Base-by-base conservation (phyloP, 2,888 invertebrate species). In the Sarcophaga carnaria region DNA sequence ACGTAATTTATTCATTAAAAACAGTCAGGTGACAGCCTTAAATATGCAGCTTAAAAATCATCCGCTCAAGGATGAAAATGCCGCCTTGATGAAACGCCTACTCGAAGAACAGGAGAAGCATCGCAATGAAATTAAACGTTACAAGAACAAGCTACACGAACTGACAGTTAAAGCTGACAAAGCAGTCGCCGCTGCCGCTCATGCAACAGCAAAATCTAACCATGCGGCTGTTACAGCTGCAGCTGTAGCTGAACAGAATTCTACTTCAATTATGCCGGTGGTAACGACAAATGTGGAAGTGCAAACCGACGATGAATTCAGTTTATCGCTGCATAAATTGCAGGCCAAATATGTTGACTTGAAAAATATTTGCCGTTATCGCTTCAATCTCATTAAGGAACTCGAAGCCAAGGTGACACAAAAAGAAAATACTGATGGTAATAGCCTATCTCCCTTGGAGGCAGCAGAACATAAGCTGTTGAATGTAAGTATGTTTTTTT, bases 31-130 rank as follows among this genome's bases (percentile, higher is more conserved):
- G 12, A 91, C 91, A 3, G 91, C 90, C 0, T 85, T 92, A 0
- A 90, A 89, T 3, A 90, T 92, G 85, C 91, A 93, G 87, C 74
- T 92, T 4, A 92, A 91, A 85, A 90, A 90, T 80, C 92, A 93
- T 89, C 92, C 93, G 0, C 81, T 92, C 0, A 92, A 92, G 80
- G 90, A 90, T 3, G 92, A 93, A 83, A 91, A 91, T 78, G 91
- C 90, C 0, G 85, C 79, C 17, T 86, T 93, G 0, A 91, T 90
- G 60, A 91, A 91, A 67, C 90, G 91, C 4, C 81, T 93, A 1
- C 87, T 89, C 25, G 92, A 92, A 3, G 92, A 92, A 70, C 91
- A 92, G 72, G 90, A 90, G 0, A 91, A 90, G 63, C 86, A 90
- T 2, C 90, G 90, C 0, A 85, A 81, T 25, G 93, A 93, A 85